Percentiles rank a stretch among this genome's conserved stretches.
These are phyloP conservation scores for Ctenopoma multispine DNA, from an alignment of 2,797 vertebrate species.

Conservation along the genomic window DNA sequence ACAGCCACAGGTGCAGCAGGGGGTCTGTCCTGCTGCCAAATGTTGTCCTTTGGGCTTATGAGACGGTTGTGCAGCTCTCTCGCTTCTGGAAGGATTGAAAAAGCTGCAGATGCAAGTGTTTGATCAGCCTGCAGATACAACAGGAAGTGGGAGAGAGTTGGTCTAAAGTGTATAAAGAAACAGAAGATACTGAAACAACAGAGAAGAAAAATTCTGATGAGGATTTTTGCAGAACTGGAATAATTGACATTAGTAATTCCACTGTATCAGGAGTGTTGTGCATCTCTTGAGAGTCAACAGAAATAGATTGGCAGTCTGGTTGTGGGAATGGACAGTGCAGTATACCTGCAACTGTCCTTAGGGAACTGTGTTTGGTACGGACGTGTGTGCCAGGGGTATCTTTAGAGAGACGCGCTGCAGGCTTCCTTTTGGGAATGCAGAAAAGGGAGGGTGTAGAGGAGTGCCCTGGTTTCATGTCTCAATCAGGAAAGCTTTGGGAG, in stretches of 20 bases:
- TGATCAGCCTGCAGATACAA: constrained; percentile 69
- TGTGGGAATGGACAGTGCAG: constrained; percentile 56
- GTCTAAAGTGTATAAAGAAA: constrained; percentile 40
- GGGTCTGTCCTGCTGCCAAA: constrained; percentile 78
- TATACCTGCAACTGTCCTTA: constrained; percentile 64
- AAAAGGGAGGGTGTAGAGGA: constrained; percentile 57
- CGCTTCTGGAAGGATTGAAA: constrained; percentile 60
- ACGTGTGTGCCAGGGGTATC: constrained; percentile 72
- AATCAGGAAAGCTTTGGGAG: constrained; percentile 76
- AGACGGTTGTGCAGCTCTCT: constrained; percentile 58
- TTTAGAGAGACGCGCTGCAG: constrained; percentile 67
- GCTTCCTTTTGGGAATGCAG: constrained; percentile 67
- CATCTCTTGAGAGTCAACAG: constrained; percentile 20
- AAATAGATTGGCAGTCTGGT: constrained; percentile 41
- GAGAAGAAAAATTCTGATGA: constrained; percentile 12
- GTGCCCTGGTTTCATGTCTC: constrained; percentile 78
- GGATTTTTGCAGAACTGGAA: constrained; percentile 33
- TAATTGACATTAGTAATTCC: constrained; percentile 20
- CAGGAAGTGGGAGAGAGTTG: constrained; percentile 17
- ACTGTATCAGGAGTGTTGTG: constrained; percentile 30
- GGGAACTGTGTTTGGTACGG: constrained; percentile 66
- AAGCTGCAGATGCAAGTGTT: constrained; percentile 73
- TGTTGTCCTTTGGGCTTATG: constrained; percentile 68
- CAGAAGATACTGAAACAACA: constrained; percentile 39
- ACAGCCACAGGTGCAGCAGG: constrained; percentile 79